Base-by-base conservation (phyloP, 2,797 vertebrate genomes). In the Gorsachius magnificus region DNA sequence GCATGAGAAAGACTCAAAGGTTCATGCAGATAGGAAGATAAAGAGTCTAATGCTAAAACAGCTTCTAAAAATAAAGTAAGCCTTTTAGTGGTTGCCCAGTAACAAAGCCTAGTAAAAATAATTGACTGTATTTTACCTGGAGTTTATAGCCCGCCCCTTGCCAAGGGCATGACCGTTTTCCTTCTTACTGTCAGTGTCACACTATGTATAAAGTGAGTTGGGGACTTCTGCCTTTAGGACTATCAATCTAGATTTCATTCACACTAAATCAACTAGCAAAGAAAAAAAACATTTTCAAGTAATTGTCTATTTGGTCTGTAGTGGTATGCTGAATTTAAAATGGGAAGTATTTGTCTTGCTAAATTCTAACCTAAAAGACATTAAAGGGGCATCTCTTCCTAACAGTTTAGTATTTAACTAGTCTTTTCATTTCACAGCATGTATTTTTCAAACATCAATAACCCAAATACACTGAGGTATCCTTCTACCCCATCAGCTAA, bases 361-460 rank as follows among this genome's bases (percentile, higher is more conserved):
- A 76, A 83, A 83, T 45, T 71, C n/a, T 78, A 90, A 69, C 57
- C 45, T 38, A 65, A 56, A 56, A 76, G 48, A 77, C 57, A 88
- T 41, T 68, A 33, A 83, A 58, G 68, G n/a, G 63, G 51, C 64
- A 93, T 77, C 74, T 90, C 64, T 96, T 92, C 24, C 83, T 56
- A 75, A 78, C 36, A 54, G 87, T 57, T 95, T 66, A 41, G 89
- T 35, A 50, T 91, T 90, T 86, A 83, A 75, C 89, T 91, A 91
- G n/a, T 69, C 45, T 92, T 84, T 76, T 88, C 60, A 89, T 93
- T 93, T 90, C 82, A 89, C 80, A 78, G 35, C 77, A 26, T 75
- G 33, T 74, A 72, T 94, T 85, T 91, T 71, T 81, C 60, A 93
- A 92, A 57, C 92, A 82, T 88, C 84, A 83, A 53, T 94, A 93